phyloP scores from a whole-genome alignment of 2,888 invertebrate genomes.

The Eupeodes luniger region DNA sequence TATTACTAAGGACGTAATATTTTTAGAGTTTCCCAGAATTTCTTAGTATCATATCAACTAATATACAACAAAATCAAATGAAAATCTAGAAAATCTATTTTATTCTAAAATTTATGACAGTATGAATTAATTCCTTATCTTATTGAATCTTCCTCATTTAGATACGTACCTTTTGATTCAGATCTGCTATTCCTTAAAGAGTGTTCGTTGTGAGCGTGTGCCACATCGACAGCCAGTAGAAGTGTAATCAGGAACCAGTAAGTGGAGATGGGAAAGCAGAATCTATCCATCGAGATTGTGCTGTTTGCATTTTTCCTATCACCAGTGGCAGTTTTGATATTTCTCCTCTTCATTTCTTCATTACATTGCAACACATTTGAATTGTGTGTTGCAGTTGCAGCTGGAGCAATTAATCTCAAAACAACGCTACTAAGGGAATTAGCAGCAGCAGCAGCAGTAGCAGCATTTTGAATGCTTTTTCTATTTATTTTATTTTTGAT shows the following conservation, averaged over 20 bases:
- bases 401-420: constrained; percentile 22
- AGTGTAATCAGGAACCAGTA: constrained; percentile 46
- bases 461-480: constrained; percentile 39
- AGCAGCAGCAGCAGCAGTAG: not conserved
- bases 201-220: constrained; percentile 26
- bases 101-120: too few relatives aligned
- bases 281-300: constrained; percentile 8
- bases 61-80: too few relatives aligned
- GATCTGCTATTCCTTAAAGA: constrained; percentile 41
- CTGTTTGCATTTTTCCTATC: constrained; percentile 21
- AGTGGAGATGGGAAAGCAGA: constrained; percentile 7
- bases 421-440: constrained; percentile 8
- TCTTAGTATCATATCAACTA: too few relatives aligned
- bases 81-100: too few relatives aligned
- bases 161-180: constrained; percentile 44
- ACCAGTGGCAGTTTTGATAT: not conserved
- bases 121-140: too few relatives aligned
- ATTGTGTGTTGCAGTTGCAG: not conserved
- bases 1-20: too few relatives aligned
- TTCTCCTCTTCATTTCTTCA: not conserved
- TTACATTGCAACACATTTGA: constrained; percentile 32
- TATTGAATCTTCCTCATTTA: too few relatives aligned
- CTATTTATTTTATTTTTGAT: constrained; percentile 36
- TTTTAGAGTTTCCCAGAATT: too few relatives aligned
- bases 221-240: constrained; percentile 36